Percentiles rank a stretch among this genome's conserved stretches.
Evolutionary conservation across 2,113 vertebrate species (phyloP).

Genomic region (Mungos mungo): DNA sequence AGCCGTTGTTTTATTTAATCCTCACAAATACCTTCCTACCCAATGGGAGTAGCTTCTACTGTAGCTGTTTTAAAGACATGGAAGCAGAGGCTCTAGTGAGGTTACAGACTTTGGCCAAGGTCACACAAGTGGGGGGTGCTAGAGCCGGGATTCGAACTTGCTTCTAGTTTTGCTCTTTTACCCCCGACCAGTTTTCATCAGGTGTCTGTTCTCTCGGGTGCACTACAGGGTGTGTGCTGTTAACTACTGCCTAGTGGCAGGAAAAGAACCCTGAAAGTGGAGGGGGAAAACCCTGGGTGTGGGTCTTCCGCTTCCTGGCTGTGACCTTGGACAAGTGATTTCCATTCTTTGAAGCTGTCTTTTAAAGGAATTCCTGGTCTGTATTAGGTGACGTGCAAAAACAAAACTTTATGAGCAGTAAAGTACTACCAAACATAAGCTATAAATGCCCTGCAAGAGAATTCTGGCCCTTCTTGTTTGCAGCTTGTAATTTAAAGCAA

Average conservation of each 20-base stretch:
- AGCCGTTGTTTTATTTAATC: not conserved
- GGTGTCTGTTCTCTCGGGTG: too few species aligned
- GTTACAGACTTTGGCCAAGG: not conserved
- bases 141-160: not conserved
- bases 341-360: not conserved
- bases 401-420: not conserved
- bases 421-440: not conserved
- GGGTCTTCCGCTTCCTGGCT: not conserved
- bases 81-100: not conserved
- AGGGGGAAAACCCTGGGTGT: not conserved
- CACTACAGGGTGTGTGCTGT: not conserved
- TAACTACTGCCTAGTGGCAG: not conserved
- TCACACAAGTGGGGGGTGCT: not conserved
- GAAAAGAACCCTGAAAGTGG: not conserved
- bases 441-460: not conserved
- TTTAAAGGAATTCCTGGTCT: not conserved
- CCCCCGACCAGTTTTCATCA: too few species aligned
- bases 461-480: not conserved
- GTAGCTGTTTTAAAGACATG: not conserved
- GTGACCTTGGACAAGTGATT: not conserved
- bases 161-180: not conserved
- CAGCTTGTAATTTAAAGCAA: not conserved
- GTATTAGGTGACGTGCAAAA: not conserved
- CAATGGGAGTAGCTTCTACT: not conserved
- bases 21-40: not conserved